Conservation (phyloP, 2,888 invertebrate genomes). For the Lagria hirta region DNA sequence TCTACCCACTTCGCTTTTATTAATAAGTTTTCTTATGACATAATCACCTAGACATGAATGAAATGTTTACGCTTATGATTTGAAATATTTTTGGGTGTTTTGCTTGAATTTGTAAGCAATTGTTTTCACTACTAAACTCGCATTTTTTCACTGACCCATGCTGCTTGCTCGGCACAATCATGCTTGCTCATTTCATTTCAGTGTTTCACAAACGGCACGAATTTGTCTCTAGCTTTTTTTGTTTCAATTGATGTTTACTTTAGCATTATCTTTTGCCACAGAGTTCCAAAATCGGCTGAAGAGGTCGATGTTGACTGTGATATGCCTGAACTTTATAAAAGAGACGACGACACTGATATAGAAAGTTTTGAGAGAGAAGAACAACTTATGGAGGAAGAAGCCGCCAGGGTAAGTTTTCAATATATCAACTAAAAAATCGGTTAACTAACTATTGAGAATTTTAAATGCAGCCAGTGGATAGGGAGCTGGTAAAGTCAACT, state of each 20-base stretch:
- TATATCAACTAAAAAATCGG: background rate
- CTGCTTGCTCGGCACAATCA: conserved; percentile 52
- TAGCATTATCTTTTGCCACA: conserved; percentile 22
- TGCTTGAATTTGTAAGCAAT: conserved; percentile 30
- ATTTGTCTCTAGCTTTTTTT: conserved; percentile 4
- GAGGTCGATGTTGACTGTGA: conserved; percentile 50
- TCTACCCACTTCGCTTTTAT: too few species aligned
- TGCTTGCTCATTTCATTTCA: conserved; percentile 31
- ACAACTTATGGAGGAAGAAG: conserved; percentile 56
- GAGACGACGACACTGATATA: conserved; percentile 53
- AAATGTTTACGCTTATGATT: too few species aligned
- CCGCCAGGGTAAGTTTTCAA: conserved; percentile 48
- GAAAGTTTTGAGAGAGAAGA: conserved; percentile 60
- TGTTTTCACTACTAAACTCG: too few species aligned
- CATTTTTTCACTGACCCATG: conserved; percentile 49
- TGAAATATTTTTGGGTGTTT: too few species aligned
- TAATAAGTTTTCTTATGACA: too few species aligned
- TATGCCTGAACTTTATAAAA: conserved; percentile 47
- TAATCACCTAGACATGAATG: too few species aligned
- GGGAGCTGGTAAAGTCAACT: conserved; percentile 48
- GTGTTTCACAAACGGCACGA: conserved; percentile 17
- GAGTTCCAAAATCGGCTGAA: conserved; percentile 39
- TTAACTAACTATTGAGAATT: background rate
- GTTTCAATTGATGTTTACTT: conserved; percentile 3
- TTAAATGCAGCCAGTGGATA: conserved; percentile 48